Base-by-base conservation (phyloP, 2,888 invertebrate genomes). In the Tridacna crocea region DNA sequence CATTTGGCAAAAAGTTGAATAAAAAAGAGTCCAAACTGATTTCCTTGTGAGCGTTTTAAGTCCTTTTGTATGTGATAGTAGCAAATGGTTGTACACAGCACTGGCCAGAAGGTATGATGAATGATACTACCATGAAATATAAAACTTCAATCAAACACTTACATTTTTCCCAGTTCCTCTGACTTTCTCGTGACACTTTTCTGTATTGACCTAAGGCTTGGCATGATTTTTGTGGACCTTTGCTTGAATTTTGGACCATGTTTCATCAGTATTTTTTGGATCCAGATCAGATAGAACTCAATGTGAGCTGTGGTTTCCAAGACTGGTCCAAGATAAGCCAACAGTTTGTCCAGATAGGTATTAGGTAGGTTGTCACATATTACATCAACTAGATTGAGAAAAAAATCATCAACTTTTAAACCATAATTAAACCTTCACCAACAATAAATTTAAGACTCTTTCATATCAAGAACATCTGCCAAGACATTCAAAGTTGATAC, bases 201-300 rank as follows among this genome's bases (percentile, higher is more conserved):
- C 89, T 93, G 98, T 36, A 98, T 91, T 0, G 96, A 95, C 75
- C 97, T 94, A 15, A 98, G 94, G 0, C 96, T 96, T 60, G 96
- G 96, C 95, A 96, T 95, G 83, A 96, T 95, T 10, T 90, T 85
- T 92, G 96, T 95, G 0, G 96, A 95, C 13, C 94, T 87, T 70
- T 92, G 90, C 89, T 95, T 95, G 65, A 96, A 88, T 46, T 89
- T 88, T 46, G 93, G 91, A 4, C 96, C 96, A 92, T 97, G 96
- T 55, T 94, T 94, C 0, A 96, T 96, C 58, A 99, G 94, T 3
- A 98, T 93, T 22, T 95, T 94, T 88, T 96, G 96, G 60, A 96
- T 95, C 98, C 98, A 99, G 47, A 80, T 87, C 58, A 98, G 95
- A 93, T 99, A 97, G 93, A 98, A 98, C 92, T 99, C 98, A 63